Evolutionary conservation across 2,888 invertebrate genomes (phyloP).

Genomic region (Siphonodentalium dalli): DNA sequence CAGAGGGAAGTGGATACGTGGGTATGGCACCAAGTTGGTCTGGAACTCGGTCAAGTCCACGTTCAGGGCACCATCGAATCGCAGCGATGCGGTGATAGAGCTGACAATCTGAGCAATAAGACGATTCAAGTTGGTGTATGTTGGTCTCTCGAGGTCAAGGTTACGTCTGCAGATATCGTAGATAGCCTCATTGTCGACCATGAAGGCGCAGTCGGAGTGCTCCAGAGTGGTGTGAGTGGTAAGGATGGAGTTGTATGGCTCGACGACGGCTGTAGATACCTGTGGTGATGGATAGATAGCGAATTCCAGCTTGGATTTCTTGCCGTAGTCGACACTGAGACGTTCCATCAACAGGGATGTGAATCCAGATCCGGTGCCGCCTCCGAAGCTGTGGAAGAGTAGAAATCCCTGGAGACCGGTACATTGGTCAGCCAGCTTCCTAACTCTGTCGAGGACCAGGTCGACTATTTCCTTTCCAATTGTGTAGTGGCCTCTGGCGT

Average conservation of each 20-base stretch:
- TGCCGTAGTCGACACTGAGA: slow-evolving; percentile 46
- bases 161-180: slow-evolving; percentile 11
- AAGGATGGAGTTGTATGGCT: slow-evolving; percentile 15
- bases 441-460: slow-evolving; percentile 65
- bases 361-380: slow-evolving; percentile 53
- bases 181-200: slow-evolving; percentile 12
- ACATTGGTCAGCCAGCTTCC: slow-evolving; percentile 63
- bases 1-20: slow-evolving; percentile 88
- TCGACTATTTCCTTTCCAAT: slow-evolving; percentile 83
- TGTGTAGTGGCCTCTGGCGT: slow-evolving; percentile 95
- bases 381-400: slow-evolving; percentile 86
- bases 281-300: slow-evolving; percentile 88
- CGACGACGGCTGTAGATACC: slow-evolving; percentile 66
- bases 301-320: slow-evolving; percentile 68
- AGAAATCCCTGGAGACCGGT: slow-evolving; percentile 55
- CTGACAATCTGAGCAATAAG: slow-evolving; percentile 35
- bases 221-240: slow-evolving; percentile 16
- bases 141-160: slow-evolving; percentile 11
- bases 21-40: slow-evolving; percentile 74
- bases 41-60: slow-evolving; percentile 66
- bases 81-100: slow-evolving; percentile 57
- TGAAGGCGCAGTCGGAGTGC: slow-evolving; percentile 82
- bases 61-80: slow-evolving; percentile 13
- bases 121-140: slow-evolving; percentile 13
- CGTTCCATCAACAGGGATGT: slow-evolving; percentile 56